Evolutionary conservation across 2,797 vertebrate genomes (phyloP).

Genomic region (Hyperoplus immaculatus): DNA sequence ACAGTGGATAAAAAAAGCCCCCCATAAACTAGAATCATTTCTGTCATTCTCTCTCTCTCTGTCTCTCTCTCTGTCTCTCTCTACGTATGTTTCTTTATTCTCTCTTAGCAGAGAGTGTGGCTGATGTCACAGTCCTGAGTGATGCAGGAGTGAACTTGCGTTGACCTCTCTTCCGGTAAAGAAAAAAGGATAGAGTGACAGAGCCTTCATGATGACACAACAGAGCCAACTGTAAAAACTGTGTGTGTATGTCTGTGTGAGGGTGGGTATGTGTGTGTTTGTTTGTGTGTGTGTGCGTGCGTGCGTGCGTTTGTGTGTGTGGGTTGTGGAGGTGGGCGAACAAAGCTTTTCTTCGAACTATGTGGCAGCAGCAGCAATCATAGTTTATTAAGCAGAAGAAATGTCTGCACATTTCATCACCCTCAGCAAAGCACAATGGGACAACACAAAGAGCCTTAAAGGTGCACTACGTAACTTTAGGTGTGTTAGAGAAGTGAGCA

Average conservation of each 20-base stretch:
- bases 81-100: conserved; percentile 60
- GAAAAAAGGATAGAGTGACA: conserved; percentile 78
- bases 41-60: conserved; percentile 25
- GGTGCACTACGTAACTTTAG: too few relatives aligned
- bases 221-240: conserved; percentile 51
- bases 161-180: conserved; percentile 76
- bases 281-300: background rate
- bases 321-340: background rate
- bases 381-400: conserved; percentile 61
- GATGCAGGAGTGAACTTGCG: conserved; percentile 77
- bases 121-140: conserved; percentile 69
- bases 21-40: conserved; percentile 65
- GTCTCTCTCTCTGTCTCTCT: conserved; percentile 18
- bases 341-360: conserved; percentile 30
- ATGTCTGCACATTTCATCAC: conserved; percentile 67
- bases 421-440: conserved; percentile 27
- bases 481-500: too few relatives aligned
- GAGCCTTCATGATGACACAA: conserved; percentile 71
- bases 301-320: background rate
- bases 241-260: background rate
- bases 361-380: conserved; percentile 35
- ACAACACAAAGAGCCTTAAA: conserved; percentile 59
- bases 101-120: conserved; percentile 56
- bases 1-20: conserved; percentile 36
- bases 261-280: background rate